Conservation (phyloP, 1,140 invertebrate genomes). For the Panagrolaimus sp. region DNA sequence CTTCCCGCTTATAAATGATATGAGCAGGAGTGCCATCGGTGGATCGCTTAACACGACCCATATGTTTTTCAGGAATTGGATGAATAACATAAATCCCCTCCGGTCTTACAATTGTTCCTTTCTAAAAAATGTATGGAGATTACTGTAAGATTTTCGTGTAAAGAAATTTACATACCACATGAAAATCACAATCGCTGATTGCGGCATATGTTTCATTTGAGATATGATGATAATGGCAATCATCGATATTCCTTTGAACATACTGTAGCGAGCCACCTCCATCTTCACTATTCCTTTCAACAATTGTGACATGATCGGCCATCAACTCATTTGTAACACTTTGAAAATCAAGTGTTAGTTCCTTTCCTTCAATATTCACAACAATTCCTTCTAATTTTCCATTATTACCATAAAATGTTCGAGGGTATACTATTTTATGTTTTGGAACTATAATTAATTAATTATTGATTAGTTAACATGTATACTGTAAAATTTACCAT, state of each 20-base stretch:
- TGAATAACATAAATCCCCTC: constrained; percentile 52
- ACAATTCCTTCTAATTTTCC: constrained; percentile 33
- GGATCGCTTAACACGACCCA: constrained; percentile 44
- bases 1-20: constrained; percentile 53
- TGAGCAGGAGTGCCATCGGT: constrained; percentile 47
- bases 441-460: constrained; percentile 42
- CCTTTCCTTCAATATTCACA: constrained; percentile 28
- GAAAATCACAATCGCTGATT: constrained; percentile 52
- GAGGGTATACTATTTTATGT: constrained; percentile 48
- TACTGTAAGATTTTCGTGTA: not conserved
- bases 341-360: constrained; percentile 33
- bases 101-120: constrained; percentile 53
- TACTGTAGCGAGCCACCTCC: constrained; percentile 36
- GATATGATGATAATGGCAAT: constrained; percentile 51
- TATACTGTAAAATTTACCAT: constrained; percentile 20
- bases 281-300: constrained; percentile 39
- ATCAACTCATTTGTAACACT: constrained; percentile 47
- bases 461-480: constrained; percentile 4
- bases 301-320: constrained; percentile 43
- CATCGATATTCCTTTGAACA: constrained; percentile 31
- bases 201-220: constrained; percentile 54
- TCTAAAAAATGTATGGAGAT: constrained; percentile 45
- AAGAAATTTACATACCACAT: constrained; percentile 34
- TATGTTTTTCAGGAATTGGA: constrained; percentile 54
- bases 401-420: constrained; percentile 25